Evolutionary conservation across 1,140 invertebrate species (phyloP), one percentile per base, ranked within the genome.

Genomic region (Spodoptera frugiperda): DNA sequence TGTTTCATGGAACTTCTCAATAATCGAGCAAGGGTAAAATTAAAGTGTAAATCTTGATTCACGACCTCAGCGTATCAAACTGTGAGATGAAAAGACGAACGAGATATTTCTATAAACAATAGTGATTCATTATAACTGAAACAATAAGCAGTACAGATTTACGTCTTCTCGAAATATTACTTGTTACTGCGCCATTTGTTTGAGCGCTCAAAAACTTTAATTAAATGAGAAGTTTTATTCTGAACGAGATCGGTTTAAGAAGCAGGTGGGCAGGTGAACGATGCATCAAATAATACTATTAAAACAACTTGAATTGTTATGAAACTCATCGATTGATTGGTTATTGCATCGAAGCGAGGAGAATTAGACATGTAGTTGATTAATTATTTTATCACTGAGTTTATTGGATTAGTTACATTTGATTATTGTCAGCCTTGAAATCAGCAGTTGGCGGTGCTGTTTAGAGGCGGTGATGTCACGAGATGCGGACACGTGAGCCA

Each of bases 401-500:
- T 61, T 21, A 61, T 72, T 73, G 57, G 30, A 53, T 76, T 76
- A 21, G 72, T 71, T 78, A 59, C 67, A 78, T 80, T 82, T 53
- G 76, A 67, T 46, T 76, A 61, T 73, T 78, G 73, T 72, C 70
- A 76, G 74, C 81, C 78, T 80, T 82, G 73, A 63, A 76, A 73
- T 80, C 19, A 68, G 76, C 72, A 59, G 72, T 49, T 46, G 48
- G 61, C 73, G 77, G 44, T 81, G 55, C 70, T 53, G 74, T 80
- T 59, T 70, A 77, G 33, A 68, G 67, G 68, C 51, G 76, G 68
- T 77, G 77, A 79, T 78, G 77, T 81, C 83, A 84, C 77, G 78
- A 82, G 72, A 79, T 55, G 55, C 57, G 57, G 75, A 71, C 83
- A 82, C 79, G 81, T 79, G 82, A 82, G 63, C 30, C 44, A 15